phyloP scores from a whole-genome alignment of 2,113 vertebrate species.

The Sceloporus undulatus region DNA sequence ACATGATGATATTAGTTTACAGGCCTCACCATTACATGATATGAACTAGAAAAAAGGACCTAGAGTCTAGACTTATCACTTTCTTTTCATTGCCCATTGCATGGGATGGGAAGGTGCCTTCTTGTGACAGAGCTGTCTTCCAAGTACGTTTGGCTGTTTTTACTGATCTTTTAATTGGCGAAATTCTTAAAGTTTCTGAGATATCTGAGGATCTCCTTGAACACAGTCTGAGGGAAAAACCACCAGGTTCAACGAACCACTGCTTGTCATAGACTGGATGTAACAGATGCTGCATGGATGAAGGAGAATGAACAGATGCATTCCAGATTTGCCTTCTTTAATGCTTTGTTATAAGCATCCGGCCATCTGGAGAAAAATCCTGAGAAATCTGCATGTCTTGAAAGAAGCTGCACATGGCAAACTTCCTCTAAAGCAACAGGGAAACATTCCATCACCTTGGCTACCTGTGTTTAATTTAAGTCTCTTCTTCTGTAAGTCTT shows the following conservation, averaged over 20 bases:
- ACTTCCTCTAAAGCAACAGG: neutral
- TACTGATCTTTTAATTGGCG: neutral
- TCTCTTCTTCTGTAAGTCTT: neutral
- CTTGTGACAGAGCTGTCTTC: neutral
- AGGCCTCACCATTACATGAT: neutral
- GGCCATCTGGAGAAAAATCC: conserved; percentile 11
- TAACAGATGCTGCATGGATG: neutral
- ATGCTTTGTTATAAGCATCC: neutral
- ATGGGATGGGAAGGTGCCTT: neutral
- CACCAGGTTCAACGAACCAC: neutral
- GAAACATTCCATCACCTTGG: neutral
- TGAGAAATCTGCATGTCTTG: neutral
- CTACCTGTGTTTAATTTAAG: conserved; percentile 19
- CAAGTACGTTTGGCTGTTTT: neutral
- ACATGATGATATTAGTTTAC: neutral
- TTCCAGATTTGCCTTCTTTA: neutral
- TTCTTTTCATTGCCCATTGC: neutral
- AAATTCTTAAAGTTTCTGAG: neutral
- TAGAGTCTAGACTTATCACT: neutral
- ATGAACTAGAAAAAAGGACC: no score
- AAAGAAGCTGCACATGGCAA: neutral
- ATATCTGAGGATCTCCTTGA: neutral
- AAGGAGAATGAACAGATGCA: neutral
- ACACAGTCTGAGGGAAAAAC: neutral
- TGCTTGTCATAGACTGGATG: neutral